Percentiles rank a stretch among this genome's conserved stretches.
Evolutionary conservation across 2,888 invertebrate species (phyloP).

Genomic region (Eilema caniola): DNA sequence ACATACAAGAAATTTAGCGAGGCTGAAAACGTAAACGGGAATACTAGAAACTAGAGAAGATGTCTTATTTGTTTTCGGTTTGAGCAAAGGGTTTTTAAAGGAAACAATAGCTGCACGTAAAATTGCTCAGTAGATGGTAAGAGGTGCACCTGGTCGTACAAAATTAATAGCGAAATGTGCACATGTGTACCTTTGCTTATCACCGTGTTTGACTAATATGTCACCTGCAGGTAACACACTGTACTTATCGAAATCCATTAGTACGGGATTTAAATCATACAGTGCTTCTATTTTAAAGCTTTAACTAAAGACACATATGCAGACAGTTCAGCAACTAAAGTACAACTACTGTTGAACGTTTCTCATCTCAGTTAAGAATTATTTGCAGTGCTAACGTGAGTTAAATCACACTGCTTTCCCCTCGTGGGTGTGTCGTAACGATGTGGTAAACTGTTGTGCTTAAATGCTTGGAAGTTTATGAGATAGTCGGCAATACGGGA

Average conservation of each 20-base stretch:
- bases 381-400: conserved; percentile 26
- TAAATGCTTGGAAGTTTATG: conserved; percentile 9
- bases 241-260: background rate
- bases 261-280: conserved; percentile 39
- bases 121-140: too few relatives aligned
- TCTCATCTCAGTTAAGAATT: conserved; percentile 18
- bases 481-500: conserved; percentile 14
- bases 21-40: too few relatives aligned
- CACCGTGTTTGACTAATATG: background rate
- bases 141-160: too few relatives aligned
- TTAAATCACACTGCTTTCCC: conserved; percentile 25
- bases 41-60: too few relatives aligned
- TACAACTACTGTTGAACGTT: conserved; percentile 40
- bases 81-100: too few relatives aligned
- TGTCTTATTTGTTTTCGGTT: too few relatives aligned
- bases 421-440: conserved; percentile 12
- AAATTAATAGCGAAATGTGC: too few relatives aligned
- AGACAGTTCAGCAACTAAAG: conserved; percentile 30
- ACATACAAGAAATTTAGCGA: too few relatives aligned
- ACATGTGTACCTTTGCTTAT: background rate
- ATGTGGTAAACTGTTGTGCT: conserved; percentile 14
- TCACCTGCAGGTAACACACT: background rate
- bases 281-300: conserved; percentile 50
- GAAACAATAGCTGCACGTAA: too few relatives aligned
- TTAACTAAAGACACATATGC: conserved; percentile 42